Percentiles rank a stretch among this genome's conserved stretches.
These are phyloP conservation scores for Eledona agricola DNA, from an alignment of 2,888 invertebrate genomes.

Conservation along the genomic window DNA sequence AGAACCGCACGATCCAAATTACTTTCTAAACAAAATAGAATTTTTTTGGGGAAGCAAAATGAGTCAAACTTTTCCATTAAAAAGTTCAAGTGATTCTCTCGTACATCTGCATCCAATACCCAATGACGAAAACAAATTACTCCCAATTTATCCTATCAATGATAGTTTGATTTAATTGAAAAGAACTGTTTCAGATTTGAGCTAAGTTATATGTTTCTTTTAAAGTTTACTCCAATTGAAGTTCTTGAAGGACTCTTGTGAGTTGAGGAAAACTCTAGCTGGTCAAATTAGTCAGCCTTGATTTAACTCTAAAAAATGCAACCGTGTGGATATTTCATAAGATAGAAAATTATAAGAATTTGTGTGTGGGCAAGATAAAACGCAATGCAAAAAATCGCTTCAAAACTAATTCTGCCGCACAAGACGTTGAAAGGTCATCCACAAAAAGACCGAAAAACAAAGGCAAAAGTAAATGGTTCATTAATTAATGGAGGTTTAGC, in stretches of 20 bases:
- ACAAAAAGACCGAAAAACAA: too few species aligned
- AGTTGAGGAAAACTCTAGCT: conserved; percentile 13
- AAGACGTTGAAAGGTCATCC: too few species aligned
- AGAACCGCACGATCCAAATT: conserved; percentile 4
- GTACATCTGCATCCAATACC: conserved; percentile 7
- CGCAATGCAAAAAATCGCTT: too few species aligned
- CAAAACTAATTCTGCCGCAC: too few species aligned
- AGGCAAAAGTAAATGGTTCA: too few species aligned
- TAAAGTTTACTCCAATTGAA: conserved; percentile 15
- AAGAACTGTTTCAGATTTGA: conserved; percentile 8
- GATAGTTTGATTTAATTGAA: conserved; percentile 13
- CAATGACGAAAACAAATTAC: conserved; percentile 10
- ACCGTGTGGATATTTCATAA: conserved; percentile 17
- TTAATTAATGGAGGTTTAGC: too few species aligned
- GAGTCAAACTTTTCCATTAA: conserved; percentile 19
- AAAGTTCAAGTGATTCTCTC: conserved; percentile 15
- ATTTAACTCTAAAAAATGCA: conserved; percentile 27
- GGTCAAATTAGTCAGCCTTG: conserved; percentile 8
- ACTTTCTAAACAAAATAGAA: conserved; percentile 1
- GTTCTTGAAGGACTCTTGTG: conserved; percentile 14
- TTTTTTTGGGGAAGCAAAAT: conserved; percentile 14
- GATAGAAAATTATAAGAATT: too few species aligned
- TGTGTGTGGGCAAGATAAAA: too few species aligned
- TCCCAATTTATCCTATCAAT: conserved; percentile 7
- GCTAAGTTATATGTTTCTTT: conserved; percentile 9